A percentile compares a stretch with the other conserved stretches of the same genome.
phyloP scores from a whole-genome alignment of 2,888 invertebrate species.

The Leptopilina syphax region DNA sequence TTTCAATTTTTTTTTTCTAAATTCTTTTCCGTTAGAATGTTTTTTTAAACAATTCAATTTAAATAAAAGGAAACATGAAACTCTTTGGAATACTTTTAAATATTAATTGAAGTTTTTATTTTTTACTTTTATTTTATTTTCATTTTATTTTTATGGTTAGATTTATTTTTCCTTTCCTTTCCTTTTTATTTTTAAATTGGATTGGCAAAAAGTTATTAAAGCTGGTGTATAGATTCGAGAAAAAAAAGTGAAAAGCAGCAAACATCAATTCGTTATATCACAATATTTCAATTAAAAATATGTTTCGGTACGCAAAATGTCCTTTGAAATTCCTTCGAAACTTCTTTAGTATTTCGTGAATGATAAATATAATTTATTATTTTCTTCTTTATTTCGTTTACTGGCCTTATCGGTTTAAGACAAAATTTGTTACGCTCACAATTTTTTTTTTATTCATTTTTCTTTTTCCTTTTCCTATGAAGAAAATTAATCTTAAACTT shows the following conservation, averaged over 20 bases:
- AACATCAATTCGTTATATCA: conserved; percentile 9
- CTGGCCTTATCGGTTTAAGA: conserved; percentile 11
- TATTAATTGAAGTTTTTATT: too few species aligned
- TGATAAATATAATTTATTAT: conserved; percentile 30
- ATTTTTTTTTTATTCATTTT: background rate
- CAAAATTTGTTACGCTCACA: background rate
- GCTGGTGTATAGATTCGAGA: too few species aligned
- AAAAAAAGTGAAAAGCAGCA: conserved; percentile 16
- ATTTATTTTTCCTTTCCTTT: too few species aligned
- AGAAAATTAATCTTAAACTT: background rate
- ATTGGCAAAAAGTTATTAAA: too few species aligned
- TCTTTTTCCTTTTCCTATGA: background rate
- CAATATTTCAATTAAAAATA: conserved; percentile 8
- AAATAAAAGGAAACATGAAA: too few species aligned
- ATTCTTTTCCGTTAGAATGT: too few species aligned
- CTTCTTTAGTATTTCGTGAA: background rate
- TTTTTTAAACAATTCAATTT: too few species aligned
- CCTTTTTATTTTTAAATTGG: too few species aligned
- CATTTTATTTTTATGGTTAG: too few species aligned
- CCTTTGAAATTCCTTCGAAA: background rate
- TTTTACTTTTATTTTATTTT: too few species aligned
- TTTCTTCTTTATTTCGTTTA: conserved; percentile 19
- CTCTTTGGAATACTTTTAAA: too few species aligned
- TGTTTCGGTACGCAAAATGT: conserved; percentile 12
- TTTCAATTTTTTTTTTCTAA: too few species aligned